Base-by-base conservation (phyloP, 2,113 vertebrate species). In the Lophotis ruficrista region DNA sequence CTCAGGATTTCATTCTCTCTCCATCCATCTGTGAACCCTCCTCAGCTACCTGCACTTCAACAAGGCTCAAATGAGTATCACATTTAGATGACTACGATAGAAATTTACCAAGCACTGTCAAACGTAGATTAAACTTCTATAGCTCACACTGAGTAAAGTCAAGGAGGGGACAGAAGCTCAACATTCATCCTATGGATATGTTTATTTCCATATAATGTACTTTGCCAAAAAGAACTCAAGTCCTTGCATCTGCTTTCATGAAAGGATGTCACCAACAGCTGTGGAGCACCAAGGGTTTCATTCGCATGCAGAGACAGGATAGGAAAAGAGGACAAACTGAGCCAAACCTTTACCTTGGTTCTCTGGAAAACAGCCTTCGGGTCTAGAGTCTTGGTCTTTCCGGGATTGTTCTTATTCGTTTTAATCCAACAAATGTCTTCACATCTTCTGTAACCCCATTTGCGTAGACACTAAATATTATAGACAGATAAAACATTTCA, bases 401-500 rank as follows among this genome's bases (percentile, higher is more conserved):
- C 99, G 54, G 99, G 99, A 93, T 99, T 99, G 91, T 99, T 99
- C 98, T 99, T 99, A 96, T 99, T 99, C 10, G 99, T 99, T 98
- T 99, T 99, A 98, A 99, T 99, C 99, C 99, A 99, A 94, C 99
- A 99, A 92, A 99, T 99, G 93, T 99, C 99, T 97, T 99, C 99
- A 90, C 99, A 99, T 85, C 99, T 98, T 96, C 99, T 98, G 95
- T 99, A 99, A 50, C 99, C 99, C 99, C 99, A 99, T 76, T 99
- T 99, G 81, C 99, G 99, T 47, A 99, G 98, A 96, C 98, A 98
- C 98, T 99, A 81, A 58, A 95, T 11, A 43, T 87, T 56, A 76
- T 0, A 45, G 69, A 94, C 51, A 88, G 86, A 71, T 9, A 50
- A 31, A 78, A 53, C 23, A 41, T 68, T 41, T 94, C 69, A 77